Evolutionary conservation across 2,113 vertebrate species (phyloP).

Genomic region (Cyphomyrus plagiostoma): DNA sequence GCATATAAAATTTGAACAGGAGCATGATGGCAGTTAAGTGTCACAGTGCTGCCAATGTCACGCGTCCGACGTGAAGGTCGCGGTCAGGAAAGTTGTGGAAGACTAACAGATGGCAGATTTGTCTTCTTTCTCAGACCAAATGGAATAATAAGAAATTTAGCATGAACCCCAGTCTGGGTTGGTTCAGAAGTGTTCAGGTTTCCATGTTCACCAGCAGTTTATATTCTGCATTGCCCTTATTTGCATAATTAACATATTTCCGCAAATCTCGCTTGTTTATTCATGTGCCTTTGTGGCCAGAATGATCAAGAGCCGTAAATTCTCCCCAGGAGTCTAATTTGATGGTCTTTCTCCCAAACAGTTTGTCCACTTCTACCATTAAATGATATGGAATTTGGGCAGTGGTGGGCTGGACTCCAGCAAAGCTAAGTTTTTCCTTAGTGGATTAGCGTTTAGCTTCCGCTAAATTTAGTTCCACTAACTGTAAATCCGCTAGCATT

Average conservation of each 20-base stretch:
- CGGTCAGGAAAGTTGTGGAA: not conserved
- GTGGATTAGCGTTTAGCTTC: not conserved
- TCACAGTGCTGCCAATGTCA: not conserved
- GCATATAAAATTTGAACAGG: not conserved
- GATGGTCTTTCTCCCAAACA: not conserved
- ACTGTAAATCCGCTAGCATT: not conserved
- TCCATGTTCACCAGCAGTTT: not conserved
- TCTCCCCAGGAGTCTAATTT: not conserved
- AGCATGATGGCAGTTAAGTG: not conserved
- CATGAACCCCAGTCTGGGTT: not conserved
- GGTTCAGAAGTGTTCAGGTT: not conserved
- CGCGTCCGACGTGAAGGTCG: not conserved
- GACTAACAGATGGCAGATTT: not conserved
- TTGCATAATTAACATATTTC: not conserved
- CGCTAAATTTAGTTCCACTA: not conserved
- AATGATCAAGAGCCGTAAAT: not conserved
- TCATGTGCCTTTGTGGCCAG: not conserved
- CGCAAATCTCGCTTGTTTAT: not conserved
- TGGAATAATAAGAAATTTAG: not conserved
- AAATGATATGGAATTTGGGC: not conserved
- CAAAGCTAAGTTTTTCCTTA: not conserved
- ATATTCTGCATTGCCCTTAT: not conserved
- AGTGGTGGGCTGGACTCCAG: not conserved
- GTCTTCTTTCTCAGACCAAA: not conserved
- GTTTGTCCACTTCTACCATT: not conserved